Evolutionary conservation across 2,797 vertebrate genomes (phyloP).

Genomic region (Darevskia nairensis): DNA sequence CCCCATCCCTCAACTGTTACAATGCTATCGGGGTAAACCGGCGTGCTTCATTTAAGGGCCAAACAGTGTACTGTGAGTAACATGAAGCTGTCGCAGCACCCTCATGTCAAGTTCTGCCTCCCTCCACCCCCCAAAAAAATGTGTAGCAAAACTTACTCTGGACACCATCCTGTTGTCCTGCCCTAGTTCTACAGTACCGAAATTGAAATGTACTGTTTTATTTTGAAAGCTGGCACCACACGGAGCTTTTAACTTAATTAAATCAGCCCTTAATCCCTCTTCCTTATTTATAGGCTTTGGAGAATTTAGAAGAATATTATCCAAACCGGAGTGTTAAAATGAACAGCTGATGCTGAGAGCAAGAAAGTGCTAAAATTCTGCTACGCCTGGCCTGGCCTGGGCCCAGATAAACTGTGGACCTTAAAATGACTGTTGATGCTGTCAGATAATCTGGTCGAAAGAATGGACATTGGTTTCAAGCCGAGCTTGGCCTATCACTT

Average conservation of each 20-base stretch:
- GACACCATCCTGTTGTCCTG: background rate
- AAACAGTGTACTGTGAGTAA: background rate
- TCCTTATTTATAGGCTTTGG: constrained; percentile 62
- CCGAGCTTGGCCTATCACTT: too few relatives aligned
- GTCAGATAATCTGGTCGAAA: background rate
- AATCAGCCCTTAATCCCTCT: constrained; percentile 57
- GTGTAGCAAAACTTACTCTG: background rate
- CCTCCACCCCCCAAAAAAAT: background rate
- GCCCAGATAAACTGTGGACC: background rate
- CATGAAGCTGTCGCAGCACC: background rate
- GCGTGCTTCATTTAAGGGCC: too few relatives aligned
- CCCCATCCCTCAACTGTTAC: too few relatives aligned
- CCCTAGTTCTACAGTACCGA: constrained; percentile 49
- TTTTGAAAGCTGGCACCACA: constrained; percentile 56
- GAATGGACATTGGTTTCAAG: background rate
- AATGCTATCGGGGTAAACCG: background rate
- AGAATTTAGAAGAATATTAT: constrained; percentile 58
- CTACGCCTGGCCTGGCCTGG: too few relatives aligned
- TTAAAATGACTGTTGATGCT: background rate
- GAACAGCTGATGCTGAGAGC: constrained; percentile 51
- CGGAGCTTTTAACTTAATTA: constrained; percentile 65
- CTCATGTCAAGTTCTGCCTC: background rate
- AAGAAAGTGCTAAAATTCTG: constrained; percentile 56
- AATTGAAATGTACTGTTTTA: constrained; percentile 56
- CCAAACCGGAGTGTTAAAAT: constrained; percentile 46